Evolutionary conservation across 1,140 invertebrate genomes (phyloP).

Genomic region (Dufourea novaeangliae): DNA sequence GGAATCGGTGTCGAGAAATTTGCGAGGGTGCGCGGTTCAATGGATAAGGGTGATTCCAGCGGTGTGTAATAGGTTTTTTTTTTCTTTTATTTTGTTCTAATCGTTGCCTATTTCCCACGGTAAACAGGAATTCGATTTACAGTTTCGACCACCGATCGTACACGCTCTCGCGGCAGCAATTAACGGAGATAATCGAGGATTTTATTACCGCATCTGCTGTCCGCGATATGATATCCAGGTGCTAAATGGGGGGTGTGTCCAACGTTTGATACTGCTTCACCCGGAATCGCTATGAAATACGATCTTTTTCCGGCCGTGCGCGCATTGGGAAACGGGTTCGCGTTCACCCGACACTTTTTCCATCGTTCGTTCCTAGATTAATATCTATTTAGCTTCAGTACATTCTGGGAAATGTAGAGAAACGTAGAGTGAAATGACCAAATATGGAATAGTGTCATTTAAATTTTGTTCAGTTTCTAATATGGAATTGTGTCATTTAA

Average conservation of each 20-base stretch:
- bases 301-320: constrained; percentile 46
- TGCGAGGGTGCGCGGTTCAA: not conserved
- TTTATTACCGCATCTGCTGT: constrained; percentile 48
- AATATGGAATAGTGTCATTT: too few species aligned
- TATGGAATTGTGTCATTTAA: too few species aligned
- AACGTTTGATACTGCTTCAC: constrained; percentile 47
- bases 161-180: constrained; percentile 40
- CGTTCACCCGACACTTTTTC: not conserved
- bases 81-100: too few species aligned
- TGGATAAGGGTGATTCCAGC: not conserved
- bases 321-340: not conserved
- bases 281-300: constrained; percentile 53
- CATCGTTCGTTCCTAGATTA: not conserved
- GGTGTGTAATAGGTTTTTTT: not conserved
- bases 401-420: not conserved
- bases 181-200: constrained; percentile 58
- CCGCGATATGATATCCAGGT: constrained; percentile 58
- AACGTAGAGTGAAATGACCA: not conserved
- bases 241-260: constrained; percentile 62
- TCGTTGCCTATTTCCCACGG: constrained; percentile 47
- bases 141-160: constrained; percentile 1
- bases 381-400: not conserved
- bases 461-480: too few species aligned
- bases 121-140: not conserved
- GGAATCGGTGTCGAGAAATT: constrained; percentile 7